phyloP scores from a whole-genome alignment of 2,113 vertebrate genomes.

The Pomatostomus ruficeps region DNA sequence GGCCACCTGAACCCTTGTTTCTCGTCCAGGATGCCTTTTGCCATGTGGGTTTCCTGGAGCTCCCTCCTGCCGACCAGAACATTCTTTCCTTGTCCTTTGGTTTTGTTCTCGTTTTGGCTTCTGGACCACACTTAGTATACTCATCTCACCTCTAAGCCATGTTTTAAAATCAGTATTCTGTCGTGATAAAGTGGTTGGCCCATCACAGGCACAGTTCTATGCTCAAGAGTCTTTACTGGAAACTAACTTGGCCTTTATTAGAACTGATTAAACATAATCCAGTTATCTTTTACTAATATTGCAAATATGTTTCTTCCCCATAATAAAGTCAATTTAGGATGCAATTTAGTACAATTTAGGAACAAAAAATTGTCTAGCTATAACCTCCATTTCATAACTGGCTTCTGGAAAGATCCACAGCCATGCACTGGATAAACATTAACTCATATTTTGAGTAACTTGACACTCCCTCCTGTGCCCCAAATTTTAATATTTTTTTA shows the following conservation, averaged over 20 bases:
- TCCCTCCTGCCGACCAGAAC: not conserved
- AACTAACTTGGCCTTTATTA: not conserved
- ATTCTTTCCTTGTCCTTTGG: not conserved
- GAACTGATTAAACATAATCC: not conserved
- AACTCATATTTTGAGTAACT: not conserved
- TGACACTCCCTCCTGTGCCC: accelerated
- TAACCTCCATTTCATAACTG: not conserved
- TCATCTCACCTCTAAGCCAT: not conserved
- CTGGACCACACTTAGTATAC: not conserved
- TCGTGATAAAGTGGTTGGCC: not conserved
- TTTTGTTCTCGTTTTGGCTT: not conserved
- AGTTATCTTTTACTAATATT: not conserved
- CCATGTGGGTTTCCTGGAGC: not conserved
- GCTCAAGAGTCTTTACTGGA: not conserved
- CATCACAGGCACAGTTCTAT: not conserved
- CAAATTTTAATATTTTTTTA: not conserved
- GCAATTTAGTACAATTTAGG: not conserved
- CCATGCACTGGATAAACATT: not conserved
- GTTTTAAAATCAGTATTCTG: not conserved
- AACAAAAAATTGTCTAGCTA: not conserved
- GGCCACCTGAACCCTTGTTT: conserved; percentile 6
- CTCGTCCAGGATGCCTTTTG: not conserved
- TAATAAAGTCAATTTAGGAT: not conserved
- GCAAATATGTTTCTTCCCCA: not conserved
- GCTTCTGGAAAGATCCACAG: not conserved